Conservation (phyloP, 2,113 vertebrate species). For the Arvicanthis niloticus region DNA sequence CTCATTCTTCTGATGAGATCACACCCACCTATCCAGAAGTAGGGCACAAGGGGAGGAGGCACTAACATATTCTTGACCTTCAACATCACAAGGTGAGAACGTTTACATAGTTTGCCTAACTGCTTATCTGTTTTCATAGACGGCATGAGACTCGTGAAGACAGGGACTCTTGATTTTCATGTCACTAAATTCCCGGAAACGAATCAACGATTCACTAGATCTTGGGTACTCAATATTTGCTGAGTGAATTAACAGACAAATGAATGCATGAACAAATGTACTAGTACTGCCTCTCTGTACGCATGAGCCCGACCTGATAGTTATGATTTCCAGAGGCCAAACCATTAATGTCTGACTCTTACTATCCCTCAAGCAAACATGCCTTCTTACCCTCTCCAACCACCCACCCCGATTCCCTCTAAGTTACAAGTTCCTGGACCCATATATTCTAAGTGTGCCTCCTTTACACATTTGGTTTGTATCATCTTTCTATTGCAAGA, state of each 20-base stretch:
- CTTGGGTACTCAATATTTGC: not conserved
- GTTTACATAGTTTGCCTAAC: not conserved
- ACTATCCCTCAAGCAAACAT: not conserved
- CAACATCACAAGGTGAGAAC: not conserved
- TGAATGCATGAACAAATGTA: not conserved
- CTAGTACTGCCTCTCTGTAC: not conserved
- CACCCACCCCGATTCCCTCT: not conserved
- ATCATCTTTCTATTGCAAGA: not conserved
- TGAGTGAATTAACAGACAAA: not conserved
- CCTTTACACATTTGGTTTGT: not conserved
- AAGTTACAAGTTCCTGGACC: not conserved
- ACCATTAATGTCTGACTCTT: not conserved
- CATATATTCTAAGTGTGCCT: accelerated
- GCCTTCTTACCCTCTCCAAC: not conserved
- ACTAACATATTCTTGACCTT: not conserved
- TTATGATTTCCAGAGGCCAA: not conserved
- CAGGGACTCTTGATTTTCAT: not conserved
- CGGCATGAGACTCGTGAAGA: not conserved
- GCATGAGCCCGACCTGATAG: not conserved
- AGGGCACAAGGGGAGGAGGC: not conserved
- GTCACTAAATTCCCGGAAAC: not conserved
- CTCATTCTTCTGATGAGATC: not conserved
- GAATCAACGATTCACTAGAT: not conserved
- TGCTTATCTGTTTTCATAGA: not conserved
- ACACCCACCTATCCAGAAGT: not conserved